Conservation (phyloP, 1,140 invertebrate species). For the Ditylenchus dipsaci region DNA sequence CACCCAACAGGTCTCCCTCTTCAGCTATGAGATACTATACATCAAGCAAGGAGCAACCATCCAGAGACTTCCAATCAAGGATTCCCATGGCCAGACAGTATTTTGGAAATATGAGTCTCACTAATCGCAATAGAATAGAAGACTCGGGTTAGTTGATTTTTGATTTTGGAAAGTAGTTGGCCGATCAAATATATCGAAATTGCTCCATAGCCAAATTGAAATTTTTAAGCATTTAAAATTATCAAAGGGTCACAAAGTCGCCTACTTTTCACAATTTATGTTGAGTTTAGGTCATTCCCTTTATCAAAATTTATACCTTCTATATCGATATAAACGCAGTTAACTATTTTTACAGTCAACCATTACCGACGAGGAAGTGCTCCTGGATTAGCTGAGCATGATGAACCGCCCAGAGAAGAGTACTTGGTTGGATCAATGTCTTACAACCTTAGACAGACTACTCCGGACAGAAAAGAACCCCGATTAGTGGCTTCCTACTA, state of each 20-base stretch:
- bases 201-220: background rate
- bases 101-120: background rate
- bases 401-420: background rate
- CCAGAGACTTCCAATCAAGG: background rate
- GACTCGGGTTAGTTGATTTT: background rate
- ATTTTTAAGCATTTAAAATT: no score
- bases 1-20: no score
- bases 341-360: background rate
- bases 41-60: no score
- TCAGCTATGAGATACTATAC: no score
- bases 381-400: no score
- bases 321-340: background rate
- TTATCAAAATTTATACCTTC: background rate
- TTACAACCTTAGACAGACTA: conserved; percentile 9
- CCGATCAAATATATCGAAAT: background rate
- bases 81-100: background rate
- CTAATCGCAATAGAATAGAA: background rate
- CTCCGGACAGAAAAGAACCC: background rate
- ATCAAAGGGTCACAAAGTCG: background rate
- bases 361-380: conserved; percentile 1
- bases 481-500: conserved; percentile 11
- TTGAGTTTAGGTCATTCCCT: background rate
- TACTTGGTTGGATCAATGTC: background rate
- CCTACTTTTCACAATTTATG: background rate
- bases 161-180: background rate